Evolutionary conservation across 2,888 invertebrate species (phyloP), one percentile per base, ranked within the genome.

Genomic region (Hanleya hanleyi): DNA sequence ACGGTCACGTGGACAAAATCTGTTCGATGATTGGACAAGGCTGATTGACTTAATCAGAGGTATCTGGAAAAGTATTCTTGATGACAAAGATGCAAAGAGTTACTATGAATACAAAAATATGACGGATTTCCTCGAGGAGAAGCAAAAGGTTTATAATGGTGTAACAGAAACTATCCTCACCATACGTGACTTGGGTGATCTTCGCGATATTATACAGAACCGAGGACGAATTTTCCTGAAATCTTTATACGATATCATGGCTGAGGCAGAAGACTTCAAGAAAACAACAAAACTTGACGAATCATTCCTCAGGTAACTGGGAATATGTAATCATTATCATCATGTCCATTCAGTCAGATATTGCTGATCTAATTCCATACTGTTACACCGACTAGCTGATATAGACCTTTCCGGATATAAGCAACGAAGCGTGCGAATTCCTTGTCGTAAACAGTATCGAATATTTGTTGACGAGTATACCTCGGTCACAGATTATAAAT

Each of bases 1-100:
- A 4, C 69, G 84, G 47, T 77, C 82, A 22, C 78, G 86, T 37
- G 84, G 84, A 6, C 83, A 82, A n/a, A 77, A 76, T 33, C 69
- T 86, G 2, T 80, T 70, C 70, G 84, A 83, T 70, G 78, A 70
- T 49, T 84, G 83, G 84, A 74, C 75, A 18, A 37, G 74, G 3
- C 36, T 86, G 3, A 33, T 70, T 1, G 65, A 68, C n/a, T 77
- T 74, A 26, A 74, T 74, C 1, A 70, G 66, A 1, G 61, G 61
- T 12, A 80, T 87, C 18, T 86, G 86, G 86, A 72, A 74, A 4
- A 69, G 38, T 15, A 76, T 84, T 7, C 50, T 85, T 3, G 73
- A 80, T n/a, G 86, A 86, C 49, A 77, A 80, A 37, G 81, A 83
- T 37, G 74, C 83, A 73, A 4, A 70, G 0, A 79, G 79, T 15